phyloP scores from a whole-genome alignment of 2,888 invertebrate species.

The Alviniconcha strummeri region DNA sequence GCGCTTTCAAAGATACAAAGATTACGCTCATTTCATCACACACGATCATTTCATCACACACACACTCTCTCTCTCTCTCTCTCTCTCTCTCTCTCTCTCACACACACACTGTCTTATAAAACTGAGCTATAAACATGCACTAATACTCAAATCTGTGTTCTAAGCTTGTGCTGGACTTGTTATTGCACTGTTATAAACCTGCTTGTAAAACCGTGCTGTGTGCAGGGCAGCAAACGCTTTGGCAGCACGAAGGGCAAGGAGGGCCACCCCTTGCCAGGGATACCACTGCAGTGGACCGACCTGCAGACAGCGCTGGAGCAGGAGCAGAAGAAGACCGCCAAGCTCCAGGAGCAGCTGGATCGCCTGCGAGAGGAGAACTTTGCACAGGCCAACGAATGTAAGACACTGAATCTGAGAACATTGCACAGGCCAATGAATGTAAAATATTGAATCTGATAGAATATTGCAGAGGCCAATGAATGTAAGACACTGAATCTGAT shows the following conservation, averaged over 20 bases:
- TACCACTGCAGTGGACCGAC: slow-evolving; percentile 53
- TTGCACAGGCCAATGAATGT: no score
- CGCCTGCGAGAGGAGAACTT: slow-evolving; percentile 60
- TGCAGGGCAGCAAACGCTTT: slow-evolving; percentile 55
- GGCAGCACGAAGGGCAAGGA: slow-evolving; percentile 53
- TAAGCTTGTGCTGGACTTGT: no score
- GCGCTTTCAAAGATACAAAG: no score
- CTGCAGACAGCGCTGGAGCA: slow-evolving; percentile 72
- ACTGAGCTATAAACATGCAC: no score
- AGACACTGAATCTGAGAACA: slow-evolving; percentile 24
- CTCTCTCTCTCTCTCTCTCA: neutral
- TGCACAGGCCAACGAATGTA: slow-evolving; percentile 63
- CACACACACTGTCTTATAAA: no score
- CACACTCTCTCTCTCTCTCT: neutral
- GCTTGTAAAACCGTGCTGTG: neutral
- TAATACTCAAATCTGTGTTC: no score
- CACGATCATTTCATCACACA: neutral
- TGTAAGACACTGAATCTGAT: no score
- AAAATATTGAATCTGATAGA: no score
- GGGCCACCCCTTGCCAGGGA: slow-evolving; percentile 21
- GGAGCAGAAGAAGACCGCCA: slow-evolving; percentile 74
- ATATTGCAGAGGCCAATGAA: no score
- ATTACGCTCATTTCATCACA: neutral
- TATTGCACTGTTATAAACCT: no score
- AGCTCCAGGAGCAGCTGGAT: slow-evolving; percentile 63